Conservation (phyloP, 2,113 vertebrate genomes). For the Tachysurus fulvidraco region DNA sequence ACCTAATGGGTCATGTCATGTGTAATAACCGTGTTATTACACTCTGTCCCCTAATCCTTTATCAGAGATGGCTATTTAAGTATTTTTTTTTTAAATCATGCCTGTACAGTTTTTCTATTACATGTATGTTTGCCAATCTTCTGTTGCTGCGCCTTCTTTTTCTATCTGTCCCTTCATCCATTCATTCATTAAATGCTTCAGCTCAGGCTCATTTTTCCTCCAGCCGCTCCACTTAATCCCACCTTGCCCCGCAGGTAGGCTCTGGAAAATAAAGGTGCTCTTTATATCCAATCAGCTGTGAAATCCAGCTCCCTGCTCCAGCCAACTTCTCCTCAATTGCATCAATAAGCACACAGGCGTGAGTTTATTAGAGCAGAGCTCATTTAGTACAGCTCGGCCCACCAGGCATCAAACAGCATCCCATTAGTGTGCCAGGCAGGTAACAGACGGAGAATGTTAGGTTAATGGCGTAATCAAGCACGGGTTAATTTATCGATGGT, state of each 20-base stretch:
- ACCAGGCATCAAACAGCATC: conserved; percentile 32
- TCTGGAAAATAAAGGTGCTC: conserved; percentile 9
- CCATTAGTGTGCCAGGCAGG: conserved; percentile 49
- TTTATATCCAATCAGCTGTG: conserved; percentile 40
- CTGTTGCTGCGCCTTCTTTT: not conserved
- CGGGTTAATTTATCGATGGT: conserved; percentile 47
- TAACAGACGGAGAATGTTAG: conserved; percentile 51
- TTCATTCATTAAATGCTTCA: conserved; percentile 19
- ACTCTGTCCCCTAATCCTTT: not conserved
- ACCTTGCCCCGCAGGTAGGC: conserved; percentile 38
- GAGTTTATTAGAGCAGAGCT: conserved; percentile 50
- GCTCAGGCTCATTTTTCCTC: conserved; percentile 10
- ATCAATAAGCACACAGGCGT: conserved; percentile 46
- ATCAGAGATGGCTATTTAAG: conserved; percentile 2
- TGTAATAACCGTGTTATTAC: conserved; percentile 14
- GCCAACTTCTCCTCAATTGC: conserved; percentile 33
- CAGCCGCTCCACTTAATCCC: conserved; percentile 1
- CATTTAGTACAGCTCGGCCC: conserved; percentile 47
- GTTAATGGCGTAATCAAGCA: conserved; percentile 52
- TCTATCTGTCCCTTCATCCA: not conserved
- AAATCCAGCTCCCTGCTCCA: conserved; percentile 42
- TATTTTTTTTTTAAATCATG: not conserved
- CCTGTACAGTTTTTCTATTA: not conserved
- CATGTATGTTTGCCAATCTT: not conserved
- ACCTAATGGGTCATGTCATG: not conserved